These are phyloP conservation scores for Ptychodera flava DNA, from an alignment of 35 echinoderm and acorn worm genomes.

Conservation along the genomic window DNA sequence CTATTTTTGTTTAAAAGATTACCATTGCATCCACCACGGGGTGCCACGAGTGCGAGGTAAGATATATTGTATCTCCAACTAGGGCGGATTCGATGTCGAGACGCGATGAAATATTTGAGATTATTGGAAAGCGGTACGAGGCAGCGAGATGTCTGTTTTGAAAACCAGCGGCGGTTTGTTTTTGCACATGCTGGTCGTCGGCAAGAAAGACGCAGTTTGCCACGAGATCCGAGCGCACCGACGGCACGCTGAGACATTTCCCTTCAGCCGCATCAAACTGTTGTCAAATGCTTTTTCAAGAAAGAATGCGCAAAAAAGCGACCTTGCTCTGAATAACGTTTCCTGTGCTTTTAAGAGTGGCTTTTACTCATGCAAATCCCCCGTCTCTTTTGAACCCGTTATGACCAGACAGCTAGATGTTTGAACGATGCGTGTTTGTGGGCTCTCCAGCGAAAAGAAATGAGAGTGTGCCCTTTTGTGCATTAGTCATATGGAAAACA, in stretches of 20 bases:
- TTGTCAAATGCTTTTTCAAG: constrained; percentile 1
- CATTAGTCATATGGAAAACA: too few relatives aligned
- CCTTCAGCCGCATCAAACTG: not conserved
- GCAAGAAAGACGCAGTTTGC: not conserved
- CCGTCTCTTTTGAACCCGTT: not conserved
- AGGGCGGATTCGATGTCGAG: not conserved
- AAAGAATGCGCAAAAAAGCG: not conserved
- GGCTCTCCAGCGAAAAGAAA: not conserved
- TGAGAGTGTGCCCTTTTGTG: too few relatives aligned
- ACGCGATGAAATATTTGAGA: not conserved
- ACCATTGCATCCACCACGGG: not conserved
- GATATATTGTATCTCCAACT: not conserved
- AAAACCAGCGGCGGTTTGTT: not conserved
- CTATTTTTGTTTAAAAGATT: not conserved
- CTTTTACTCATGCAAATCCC: not conserved
- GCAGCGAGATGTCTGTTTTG: not conserved
- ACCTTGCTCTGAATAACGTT: not conserved
- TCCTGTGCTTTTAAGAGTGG: not conserved
- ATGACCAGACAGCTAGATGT: not conserved
- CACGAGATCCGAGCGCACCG: not conserved
- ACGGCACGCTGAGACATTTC: not conserved
- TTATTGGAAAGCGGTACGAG: not conserved
- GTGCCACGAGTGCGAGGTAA: not conserved
- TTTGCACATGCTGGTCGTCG: not conserved
- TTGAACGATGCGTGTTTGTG: not conserved